Percentiles rank a stretch among this genome's conserved stretches.
These are phyloP conservation scores for Pheucticus melanocephalus DNA, from an alignment of 2,113 vertebrate species.

Conservation along the genomic window DNA sequence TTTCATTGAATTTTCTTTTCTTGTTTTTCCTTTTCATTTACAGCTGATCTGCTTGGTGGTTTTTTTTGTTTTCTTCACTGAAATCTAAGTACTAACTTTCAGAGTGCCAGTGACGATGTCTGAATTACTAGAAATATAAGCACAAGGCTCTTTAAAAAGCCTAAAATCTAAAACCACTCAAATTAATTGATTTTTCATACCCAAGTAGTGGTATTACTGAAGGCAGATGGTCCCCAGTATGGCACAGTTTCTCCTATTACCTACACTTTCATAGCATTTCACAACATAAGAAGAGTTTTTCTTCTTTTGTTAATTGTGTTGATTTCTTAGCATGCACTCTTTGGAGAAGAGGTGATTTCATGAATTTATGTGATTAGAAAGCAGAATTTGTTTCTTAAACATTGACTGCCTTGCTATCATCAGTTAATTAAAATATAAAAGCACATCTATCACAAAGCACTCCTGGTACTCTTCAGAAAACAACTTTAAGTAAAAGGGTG, in stretches of 20 bases:
- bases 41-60: background rate
- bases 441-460: background rate
- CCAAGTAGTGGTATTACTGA: background rate
- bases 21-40: background rate
- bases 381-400: background rate
- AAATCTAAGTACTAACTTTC: background rate
- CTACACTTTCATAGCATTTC: background rate
- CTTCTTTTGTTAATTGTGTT: background rate
- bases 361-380: background rate
- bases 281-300: background rate
- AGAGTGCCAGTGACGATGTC: background rate
- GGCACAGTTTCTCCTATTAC: background rate
- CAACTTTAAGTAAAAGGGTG: background rate
- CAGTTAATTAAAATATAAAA: background rate
- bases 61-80: background rate
- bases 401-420: background rate
- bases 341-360: background rate
- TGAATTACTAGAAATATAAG: background rate
- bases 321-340: background rate
- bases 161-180: conserved; percentile 20
- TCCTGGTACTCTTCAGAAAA: background rate
- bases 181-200: conserved; percentile 17
- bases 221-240: background rate
- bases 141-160: background rate
- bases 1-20: background rate